Percentiles rank a stretch among this genome's conserved stretches.
Conservation (phyloP, 2,113 vertebrate genomes). For the Vimba vimba region DNA sequence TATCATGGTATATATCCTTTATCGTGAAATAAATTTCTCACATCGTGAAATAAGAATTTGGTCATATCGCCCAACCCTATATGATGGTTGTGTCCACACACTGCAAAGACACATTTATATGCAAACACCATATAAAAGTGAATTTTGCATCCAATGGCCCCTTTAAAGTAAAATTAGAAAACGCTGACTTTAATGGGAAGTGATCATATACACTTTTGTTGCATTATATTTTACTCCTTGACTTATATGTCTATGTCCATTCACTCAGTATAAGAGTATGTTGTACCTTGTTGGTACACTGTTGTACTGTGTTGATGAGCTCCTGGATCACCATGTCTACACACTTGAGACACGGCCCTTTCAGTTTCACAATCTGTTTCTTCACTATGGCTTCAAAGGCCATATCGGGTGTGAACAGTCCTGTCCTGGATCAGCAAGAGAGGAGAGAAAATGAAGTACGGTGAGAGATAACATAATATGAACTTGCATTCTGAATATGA, state of each 20-base stretch:
- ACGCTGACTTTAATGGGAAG: background rate
- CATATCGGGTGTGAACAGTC: constrained; percentile 93
- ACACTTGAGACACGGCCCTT: constrained; percentile 88
- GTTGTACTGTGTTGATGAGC: constrained; percentile 85
- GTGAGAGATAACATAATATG: background rate
- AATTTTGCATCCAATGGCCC: no score
- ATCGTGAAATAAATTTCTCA: no score
- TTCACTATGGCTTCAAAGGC: constrained; percentile 96
- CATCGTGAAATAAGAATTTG: no score
- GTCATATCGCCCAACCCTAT: no score
- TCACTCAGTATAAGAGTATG: background rate
- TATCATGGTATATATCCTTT: no score
- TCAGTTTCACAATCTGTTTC: constrained; percentile 89
- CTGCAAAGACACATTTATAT: no score
- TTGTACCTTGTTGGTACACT: constrained; percentile 89
- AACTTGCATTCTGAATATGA: background rate
- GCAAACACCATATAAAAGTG: no score
- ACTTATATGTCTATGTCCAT: background rate
- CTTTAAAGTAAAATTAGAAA: background rate
- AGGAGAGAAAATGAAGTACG: background rate
- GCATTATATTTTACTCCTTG: background rate
- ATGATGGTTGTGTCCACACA: no score
- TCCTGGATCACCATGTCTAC: constrained; percentile 93
- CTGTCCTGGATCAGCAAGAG: constrained; percentile 79
- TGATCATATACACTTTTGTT: background rate